Conservation (phyloP, 2,888 invertebrate species). For the Pterobdella sp. region DNA sequence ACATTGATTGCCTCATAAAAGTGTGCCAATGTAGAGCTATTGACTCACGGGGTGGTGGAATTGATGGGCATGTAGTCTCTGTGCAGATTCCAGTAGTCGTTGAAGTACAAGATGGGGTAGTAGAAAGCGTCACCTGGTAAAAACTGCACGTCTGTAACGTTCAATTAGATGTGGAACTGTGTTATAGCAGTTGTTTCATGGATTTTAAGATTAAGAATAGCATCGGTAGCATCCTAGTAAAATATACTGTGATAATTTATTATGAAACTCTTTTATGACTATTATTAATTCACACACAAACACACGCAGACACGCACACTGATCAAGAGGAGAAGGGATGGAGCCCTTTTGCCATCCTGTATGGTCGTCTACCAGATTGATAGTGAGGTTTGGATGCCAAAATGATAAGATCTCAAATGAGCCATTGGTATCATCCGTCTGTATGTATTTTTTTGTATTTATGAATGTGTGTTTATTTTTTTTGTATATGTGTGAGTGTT, state of each 20-base stretch:
- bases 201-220: too few species aligned
- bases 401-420: constrained; percentile 82
- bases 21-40: too few species aligned
- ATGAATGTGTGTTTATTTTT: too few species aligned
- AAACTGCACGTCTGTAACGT: constrained; percentile 66
- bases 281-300: not conserved
- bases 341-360: constrained; percentile 85
- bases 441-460: too few species aligned
- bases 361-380: constrained; percentile 89
- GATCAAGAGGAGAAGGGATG: constrained; percentile 83
- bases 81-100: constrained; percentile 98
- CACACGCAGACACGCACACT: constrained; percentile 55
- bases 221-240: too few species aligned
- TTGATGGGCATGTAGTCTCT: constrained; percentile 77
- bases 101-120: constrained; percentile 84
- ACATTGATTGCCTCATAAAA: too few species aligned
- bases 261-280: not conserved
- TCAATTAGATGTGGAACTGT: not conserved
- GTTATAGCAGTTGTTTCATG: not conserved
- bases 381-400: constrained; percentile 97
- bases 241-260: not conserved
- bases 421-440: constrained; percentile 36
- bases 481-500: too few species aligned
- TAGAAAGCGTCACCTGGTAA: constrained; percentile 76
- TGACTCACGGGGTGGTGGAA: constrained; percentile 63